Percentiles rank a stretch among this genome's conserved stretches.
Evolutionary conservation across 1,140 invertebrate genomes (phyloP).

Genomic region (Conus ventricosus): DNA sequence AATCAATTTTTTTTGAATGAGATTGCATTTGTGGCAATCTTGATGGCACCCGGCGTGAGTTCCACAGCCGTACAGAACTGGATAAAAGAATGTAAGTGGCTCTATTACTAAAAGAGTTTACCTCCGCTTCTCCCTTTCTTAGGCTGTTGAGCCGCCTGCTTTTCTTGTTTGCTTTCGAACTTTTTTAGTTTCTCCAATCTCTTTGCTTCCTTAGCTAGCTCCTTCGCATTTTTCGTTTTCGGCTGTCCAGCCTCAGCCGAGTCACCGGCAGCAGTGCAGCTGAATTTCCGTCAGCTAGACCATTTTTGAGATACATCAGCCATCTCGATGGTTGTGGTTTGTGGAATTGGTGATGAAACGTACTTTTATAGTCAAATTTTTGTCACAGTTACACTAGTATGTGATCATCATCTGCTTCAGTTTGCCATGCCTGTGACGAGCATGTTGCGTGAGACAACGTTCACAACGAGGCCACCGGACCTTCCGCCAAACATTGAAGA

Average conservation of each 20-base stretch:
- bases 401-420: background rate
- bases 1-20: too few species aligned
- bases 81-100: too few species aligned
- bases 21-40: too few species aligned
- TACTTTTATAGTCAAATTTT: background rate
- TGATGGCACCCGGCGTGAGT: too few species aligned
- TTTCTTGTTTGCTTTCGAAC: constrained; percentile 90
- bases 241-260: constrained; percentile 35
- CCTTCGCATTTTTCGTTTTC: constrained; percentile 65
- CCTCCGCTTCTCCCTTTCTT: constrained; percentile 51
- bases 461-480: background rate
- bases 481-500: background rate
- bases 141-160: constrained; percentile 76
- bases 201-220: constrained; percentile 69
- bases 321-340: background rate
- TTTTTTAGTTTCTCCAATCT: constrained; percentile 81
- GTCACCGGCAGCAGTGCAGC: constrained; percentile 28
- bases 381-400: background rate
- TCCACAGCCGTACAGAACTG: too few species aligned
- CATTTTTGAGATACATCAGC: constrained; percentile 34
- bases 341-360: background rate
- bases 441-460: constrained; percentile 29
- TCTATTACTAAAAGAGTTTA: background rate
- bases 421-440: background rate
- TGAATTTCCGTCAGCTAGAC: constrained; percentile 30